Conservation (phyloP, 2,888 invertebrate species). For the Hirtodrosophila duncani region DNA sequence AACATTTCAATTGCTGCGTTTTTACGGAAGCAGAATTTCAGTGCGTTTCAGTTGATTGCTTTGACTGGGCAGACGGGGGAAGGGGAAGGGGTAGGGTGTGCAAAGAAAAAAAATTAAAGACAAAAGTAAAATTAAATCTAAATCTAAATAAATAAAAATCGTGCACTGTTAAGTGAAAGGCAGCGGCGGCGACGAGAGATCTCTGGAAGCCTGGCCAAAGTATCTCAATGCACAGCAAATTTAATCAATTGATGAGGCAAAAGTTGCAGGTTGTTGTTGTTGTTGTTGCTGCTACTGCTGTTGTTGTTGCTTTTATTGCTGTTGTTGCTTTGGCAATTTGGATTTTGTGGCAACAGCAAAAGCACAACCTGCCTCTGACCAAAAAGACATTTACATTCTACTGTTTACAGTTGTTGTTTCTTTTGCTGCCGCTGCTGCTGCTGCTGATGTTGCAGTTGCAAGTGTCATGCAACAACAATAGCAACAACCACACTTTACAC, state of each 20-base stretch:
- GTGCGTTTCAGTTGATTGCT: conserved; percentile 34
- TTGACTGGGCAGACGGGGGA: conserved; percentile 7
- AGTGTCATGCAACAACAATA: conserved; percentile 54
- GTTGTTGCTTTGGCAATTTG: conserved; percentile 58
- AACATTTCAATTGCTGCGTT: conserved; percentile 66
- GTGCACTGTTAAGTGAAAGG: conserved; percentile 71
- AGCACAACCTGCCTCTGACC: conserved; percentile 63
- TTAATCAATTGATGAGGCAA: conserved; percentile 71
- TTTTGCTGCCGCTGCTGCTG: conserved; percentile 15
- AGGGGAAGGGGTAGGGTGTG: neutral
- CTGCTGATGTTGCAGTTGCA: conserved; percentile 34
- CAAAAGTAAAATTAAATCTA: conserved; percentile 62
- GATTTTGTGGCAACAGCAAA: conserved; percentile 54
- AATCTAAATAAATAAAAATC: conserved; percentile 73
- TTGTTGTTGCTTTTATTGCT: conserved; percentile 48
- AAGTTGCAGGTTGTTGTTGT: conserved; percentile 34
- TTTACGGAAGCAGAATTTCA: conserved; percentile 29
- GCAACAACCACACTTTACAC: conserved; percentile 61
- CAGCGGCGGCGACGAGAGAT: conserved; percentile 60
- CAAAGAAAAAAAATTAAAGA: conserved; percentile 5
- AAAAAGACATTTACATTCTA: conserved; percentile 71
- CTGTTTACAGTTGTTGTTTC: conserved; percentile 46
- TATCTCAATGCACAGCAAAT: conserved; percentile 61
- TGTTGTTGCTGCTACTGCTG: conserved; percentile 20
- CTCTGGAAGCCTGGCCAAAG: conserved; percentile 6